Percentiles rank a stretch among this genome's conserved stretches.
Evolutionary conservation across 2,888 invertebrate genomes (phyloP).

Genomic region (Imbricaverruca yamaguchii): DNA sequence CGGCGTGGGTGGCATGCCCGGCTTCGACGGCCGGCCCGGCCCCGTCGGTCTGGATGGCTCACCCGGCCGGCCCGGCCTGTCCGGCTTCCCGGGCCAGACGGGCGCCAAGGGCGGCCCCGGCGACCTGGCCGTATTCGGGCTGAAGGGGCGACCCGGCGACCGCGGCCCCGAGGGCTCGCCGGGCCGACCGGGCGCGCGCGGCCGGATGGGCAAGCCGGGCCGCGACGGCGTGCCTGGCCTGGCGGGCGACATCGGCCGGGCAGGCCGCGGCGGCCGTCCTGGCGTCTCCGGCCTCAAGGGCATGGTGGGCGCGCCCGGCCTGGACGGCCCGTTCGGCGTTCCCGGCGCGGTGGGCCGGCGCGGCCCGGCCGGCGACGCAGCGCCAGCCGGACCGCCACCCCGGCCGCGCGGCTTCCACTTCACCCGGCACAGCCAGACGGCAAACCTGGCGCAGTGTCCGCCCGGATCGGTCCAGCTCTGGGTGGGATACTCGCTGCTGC

Average conservation of each 20-base stretch:
- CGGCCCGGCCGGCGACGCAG: conserved; percentile 27
- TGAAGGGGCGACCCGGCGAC: background rate
- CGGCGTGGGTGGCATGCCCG: conserved; percentile 28
- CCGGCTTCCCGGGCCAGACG: background rate
- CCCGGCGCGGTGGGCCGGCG: conserved; percentile 12
- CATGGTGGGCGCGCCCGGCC: conserved; percentile 3
- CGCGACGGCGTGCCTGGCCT: conserved; percentile 11
- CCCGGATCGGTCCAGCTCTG: conserved; percentile 69
- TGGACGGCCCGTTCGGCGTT: conserved; percentile 26
- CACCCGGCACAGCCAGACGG: conserved; percentile 82
- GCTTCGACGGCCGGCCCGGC: conserved; percentile 25
- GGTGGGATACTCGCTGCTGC: conserved; percentile 88
- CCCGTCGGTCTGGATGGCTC: conserved; percentile 5
- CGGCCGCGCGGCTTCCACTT: conserved; percentile 83
- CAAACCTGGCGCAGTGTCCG: conserved; percentile 74
- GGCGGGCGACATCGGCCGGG: conserved; percentile 3
- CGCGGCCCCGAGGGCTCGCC: background rate
- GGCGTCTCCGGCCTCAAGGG: conserved; percentile 28
- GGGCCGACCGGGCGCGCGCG: background rate
- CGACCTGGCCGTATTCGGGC: background rate
- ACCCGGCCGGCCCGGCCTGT: conserved; percentile 47
- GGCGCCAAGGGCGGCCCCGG: background rate
- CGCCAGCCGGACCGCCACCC: conserved; percentile 46
- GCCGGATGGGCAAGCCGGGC: conserved; percentile 9
- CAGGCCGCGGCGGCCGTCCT: conserved; percentile 33